Base-by-base conservation (phyloP, 2,888 invertebrate genomes). In the Cheilosia impressa region DNA sequence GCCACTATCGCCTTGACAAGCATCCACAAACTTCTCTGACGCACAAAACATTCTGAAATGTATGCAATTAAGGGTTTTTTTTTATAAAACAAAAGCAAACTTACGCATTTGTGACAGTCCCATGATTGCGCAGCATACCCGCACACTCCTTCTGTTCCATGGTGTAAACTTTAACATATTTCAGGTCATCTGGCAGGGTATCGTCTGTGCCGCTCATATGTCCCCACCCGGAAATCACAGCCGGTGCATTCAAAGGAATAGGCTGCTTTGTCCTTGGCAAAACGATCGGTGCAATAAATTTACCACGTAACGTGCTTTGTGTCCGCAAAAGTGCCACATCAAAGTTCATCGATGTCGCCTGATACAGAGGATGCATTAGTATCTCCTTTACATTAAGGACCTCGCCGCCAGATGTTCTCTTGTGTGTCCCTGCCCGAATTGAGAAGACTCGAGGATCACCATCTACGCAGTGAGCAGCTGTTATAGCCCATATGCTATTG, bases 1-100 rank as follows among this genome's bases (percentile, higher is more conserved):
- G 38, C 91, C 91, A 63, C 91, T 91, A 72, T 91, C 91, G 9
- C 91, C 91, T 78, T 91, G 91, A 66, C 91, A 91, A 1, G 91
- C 91, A 87, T 91, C 91, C 31, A 90, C 90, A 55, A 89, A 88
- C 55, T 88, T 88, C 9, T 90, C 91, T 22, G 91, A 88, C 1
- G 91, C 91, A 87, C 91, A 91, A 63, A 91, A 91, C 91, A 91
- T 91, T 60, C 91, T 91, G 68, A 38, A 38, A 13, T 13, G 38
- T 38, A 10, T 38, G 10, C 10, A 4, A 38, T 38, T 38, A 38
- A 13, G 1, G 4, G 13, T 13, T 13, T 13, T 13, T 13, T 13
- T 38, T 38, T 31, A 31, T 22, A 3, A 27, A 68, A 43, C n/a
- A 9, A 19, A 71, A 2, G 71, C 9, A 62, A 58, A 89, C 91